Conservation (phyloP, 1,140 invertebrate species). For the Neodiprion virginianus region DNA sequence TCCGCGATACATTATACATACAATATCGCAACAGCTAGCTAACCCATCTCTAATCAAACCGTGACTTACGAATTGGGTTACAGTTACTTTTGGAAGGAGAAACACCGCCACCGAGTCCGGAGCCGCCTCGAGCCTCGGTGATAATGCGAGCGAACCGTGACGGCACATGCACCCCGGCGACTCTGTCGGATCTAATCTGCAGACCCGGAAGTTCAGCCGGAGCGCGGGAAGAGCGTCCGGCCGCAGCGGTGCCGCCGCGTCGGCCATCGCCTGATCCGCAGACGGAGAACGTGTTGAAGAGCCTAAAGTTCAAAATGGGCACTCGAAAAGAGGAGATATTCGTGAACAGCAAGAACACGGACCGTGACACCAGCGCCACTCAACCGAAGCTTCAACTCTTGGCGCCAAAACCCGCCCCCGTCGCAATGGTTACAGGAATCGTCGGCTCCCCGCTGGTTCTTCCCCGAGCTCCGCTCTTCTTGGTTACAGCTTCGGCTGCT, state of each 20-base stretch:
- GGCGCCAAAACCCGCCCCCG: conserved; percentile 51
- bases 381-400: conserved; percentile 49
- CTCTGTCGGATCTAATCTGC: conserved; percentile 25
- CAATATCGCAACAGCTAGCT: no score
- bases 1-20: no score
- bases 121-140: conserved; percentile 64
- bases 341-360: conserved; percentile 64
- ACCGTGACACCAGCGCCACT: conserved; percentile 46
- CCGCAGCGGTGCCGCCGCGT: conserved; percentile 10
- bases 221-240: background rate
- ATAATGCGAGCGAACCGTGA: conserved; percentile 83
- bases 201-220: background rate
- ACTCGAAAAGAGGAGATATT: conserved; percentile 68
- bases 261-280: conserved; percentile 30
- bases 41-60: no score
- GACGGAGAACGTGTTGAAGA: conserved; percentile 72
- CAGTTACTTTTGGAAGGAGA: conserved; percentile 56
- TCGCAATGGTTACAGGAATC: conserved; percentile 46
- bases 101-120: conserved; percentile 61
- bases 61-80: conserved; percentile 28
- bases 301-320: conserved; percentile 82
- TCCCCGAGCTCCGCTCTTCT: conserved; percentile 58
- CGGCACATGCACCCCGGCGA: conserved; percentile 70
- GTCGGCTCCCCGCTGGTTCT: conserved; percentile 51
- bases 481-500: conserved; percentile 36